A percentile compares a stretch with the other conserved stretches of the same genome.
phyloP scores from a whole-genome alignment of 2,113 vertebrate species.

The Perognathus longimembris region DNA sequence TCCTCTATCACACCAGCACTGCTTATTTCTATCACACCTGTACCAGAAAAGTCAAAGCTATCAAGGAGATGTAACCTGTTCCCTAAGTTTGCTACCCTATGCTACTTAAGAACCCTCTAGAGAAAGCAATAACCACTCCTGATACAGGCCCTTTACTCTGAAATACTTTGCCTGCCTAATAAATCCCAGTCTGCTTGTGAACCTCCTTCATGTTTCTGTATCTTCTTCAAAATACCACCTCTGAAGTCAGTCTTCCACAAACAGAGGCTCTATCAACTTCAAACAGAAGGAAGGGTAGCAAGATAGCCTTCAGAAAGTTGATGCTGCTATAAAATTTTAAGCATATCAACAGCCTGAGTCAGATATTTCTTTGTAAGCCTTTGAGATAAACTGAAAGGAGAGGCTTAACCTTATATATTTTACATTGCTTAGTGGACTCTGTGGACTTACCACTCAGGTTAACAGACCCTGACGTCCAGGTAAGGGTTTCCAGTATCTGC shows the following conservation, averaged over 20 bases:
- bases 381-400: neutral
- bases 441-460: constrained; percentile 15
- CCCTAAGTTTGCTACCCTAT: neutral
- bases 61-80: neutral
- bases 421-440: neutral
- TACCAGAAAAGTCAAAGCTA: neutral
- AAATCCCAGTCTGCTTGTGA: neutral
- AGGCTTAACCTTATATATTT: constrained; percentile 39
- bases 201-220: neutral
- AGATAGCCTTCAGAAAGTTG: neutral
- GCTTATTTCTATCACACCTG: too few species aligned
- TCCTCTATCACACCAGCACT: too few species aligned
- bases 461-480: neutral
- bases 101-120: neutral
- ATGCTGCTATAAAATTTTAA: neutral
- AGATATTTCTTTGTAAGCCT: neutral
- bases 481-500: constrained; percentile 23
- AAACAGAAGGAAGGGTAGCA: neutral
- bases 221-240: neutral
- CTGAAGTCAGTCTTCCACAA: neutral
- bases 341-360: neutral
- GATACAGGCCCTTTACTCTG: neutral
- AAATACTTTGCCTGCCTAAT: neutral
- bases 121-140: neutral
- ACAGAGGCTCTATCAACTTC: neutral